Percentiles rank a stretch among this genome's conserved stretches.
Evolutionary conservation across 1,140 invertebrate genomes (phyloP).

Genomic region (Drosophila lowei): DNA sequence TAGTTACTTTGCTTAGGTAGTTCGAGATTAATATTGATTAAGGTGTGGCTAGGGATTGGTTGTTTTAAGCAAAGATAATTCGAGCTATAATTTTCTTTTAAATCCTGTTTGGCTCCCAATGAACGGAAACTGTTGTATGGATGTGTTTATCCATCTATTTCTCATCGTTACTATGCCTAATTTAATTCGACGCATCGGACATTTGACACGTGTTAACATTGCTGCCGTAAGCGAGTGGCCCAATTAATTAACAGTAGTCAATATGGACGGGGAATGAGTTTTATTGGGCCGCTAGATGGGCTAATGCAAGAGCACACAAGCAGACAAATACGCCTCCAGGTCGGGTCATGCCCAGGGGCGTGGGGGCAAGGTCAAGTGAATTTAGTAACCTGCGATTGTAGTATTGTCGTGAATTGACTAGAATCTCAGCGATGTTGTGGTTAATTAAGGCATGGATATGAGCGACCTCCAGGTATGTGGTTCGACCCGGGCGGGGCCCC

Average conservation of each 20-base stretch:
- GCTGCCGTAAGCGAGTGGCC: constrained; percentile 12
- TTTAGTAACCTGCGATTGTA: constrained; percentile 4
- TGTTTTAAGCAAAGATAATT: too few relatives aligned
- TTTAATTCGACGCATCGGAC: constrained; percentile 36
- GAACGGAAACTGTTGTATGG: too few relatives aligned
- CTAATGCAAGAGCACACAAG: constrained; percentile 41
- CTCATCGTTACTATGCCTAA: constrained; percentile 12
- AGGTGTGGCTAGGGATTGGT: too few relatives aligned
- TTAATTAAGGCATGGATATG: constrained; percentile 64
- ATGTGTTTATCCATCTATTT: too few relatives aligned
- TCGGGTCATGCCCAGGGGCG: background rate
- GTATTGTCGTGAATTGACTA: constrained; percentile 36
- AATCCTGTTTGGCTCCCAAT: too few relatives aligned
- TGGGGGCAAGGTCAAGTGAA: constrained; percentile 38
- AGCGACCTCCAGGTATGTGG: constrained; percentile 47
- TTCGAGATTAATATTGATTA: too few relatives aligned
- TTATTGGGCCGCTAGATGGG: constrained; percentile 26
- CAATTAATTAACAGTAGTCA: constrained; percentile 64
- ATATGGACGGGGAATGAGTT: constrained; percentile 43
- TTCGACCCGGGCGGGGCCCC: constrained; percentile 22
- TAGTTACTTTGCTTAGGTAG: too few relatives aligned
- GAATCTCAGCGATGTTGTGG: constrained; percentile 49
- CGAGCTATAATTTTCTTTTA: too few relatives aligned
- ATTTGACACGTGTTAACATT: constrained; percentile 39
- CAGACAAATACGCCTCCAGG: background rate